Percentiles rank a stretch among this genome's conserved stretches.
phyloP scores from a whole-genome alignment of 2,888 invertebrate genomes.

The Calephelis perditalis region DNA sequence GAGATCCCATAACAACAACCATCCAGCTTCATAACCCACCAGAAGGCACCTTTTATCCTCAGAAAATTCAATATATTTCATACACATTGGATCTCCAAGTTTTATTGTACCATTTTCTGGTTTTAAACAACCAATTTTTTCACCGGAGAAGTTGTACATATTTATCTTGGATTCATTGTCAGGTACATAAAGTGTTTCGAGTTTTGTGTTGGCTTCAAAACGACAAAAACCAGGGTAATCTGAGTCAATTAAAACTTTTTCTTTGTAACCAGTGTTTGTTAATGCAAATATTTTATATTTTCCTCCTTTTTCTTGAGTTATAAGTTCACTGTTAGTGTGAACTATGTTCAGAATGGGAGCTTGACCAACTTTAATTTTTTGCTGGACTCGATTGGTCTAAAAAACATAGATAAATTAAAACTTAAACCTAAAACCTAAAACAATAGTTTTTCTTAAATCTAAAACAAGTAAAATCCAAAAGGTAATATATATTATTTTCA shows the following conservation, averaged over 20 bases:
- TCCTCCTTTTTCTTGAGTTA: slow-evolving; percentile 88
- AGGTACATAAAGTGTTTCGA: slow-evolving; percentile 82
- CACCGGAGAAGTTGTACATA: slow-evolving; percentile 70
- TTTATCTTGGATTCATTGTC: slow-evolving; percentile 76
- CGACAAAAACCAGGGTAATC: slow-evolving; percentile 86
- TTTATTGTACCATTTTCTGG: slow-evolving; percentile 54
- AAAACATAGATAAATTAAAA: slow-evolving; percentile 38
- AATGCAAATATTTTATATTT: slow-evolving; percentile 82
- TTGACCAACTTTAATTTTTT: slow-evolving; percentile 81
- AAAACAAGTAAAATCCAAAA: too few species aligned
- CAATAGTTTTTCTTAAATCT: slow-evolving; percentile 1
- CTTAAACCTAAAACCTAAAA: too few species aligned
- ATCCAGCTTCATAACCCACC: slow-evolving; percentile 86
- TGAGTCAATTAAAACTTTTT: slow-evolving; percentile 75
- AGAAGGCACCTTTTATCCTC: slow-evolving; percentile 76
- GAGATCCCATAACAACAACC: slow-evolving; percentile 84
- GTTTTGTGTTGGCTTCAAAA: slow-evolving; percentile 78
- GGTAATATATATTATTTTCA: too few species aligned
- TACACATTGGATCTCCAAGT: slow-evolving; percentile 82
- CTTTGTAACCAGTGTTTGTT: slow-evolving; percentile 78
- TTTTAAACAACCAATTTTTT: slow-evolving; percentile 53
- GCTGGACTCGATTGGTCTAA: slow-evolving; percentile 84
- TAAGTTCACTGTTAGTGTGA: slow-evolving; percentile 78
- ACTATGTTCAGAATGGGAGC: slow-evolving; percentile 81
- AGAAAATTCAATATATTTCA: slow-evolving; percentile 72